Evolutionary conservation across 1,140 invertebrate species (phyloP), one percentile per base, ranked within the genome.

Genomic region (Caenorhabditis inopinata): DNA sequence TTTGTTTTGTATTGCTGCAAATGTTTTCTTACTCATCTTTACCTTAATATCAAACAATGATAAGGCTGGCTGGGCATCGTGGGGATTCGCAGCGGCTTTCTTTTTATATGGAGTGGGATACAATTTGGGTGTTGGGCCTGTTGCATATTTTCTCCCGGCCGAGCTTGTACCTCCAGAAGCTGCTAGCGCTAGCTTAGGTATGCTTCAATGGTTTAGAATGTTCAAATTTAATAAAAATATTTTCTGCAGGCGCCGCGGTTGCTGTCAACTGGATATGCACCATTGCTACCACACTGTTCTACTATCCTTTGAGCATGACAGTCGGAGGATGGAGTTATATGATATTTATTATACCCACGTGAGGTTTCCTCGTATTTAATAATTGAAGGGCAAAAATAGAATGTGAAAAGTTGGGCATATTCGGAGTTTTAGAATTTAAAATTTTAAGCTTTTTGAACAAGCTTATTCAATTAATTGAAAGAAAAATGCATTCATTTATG

Each of bases 301-400:
- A 85, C 51, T 85, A 85, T 81, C 85, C 85, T 3, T 27, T 85
- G 14, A 75, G 84, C 21, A 35, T 84, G 25, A 42, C 53, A 18
- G 18, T 85, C 45, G 85, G 85, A 27, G 85, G 85, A 74, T 85
- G 79, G 78, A 85, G 83, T 62, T 85, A 85, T 73, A 49, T 85
- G 3, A 27, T 85, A 16, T 85, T 85, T 77, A 84, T 84, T 32
- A 79, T 85, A 74, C 85, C 85, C 7, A 85, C 85, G 81, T 85
- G n/a, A 18, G 81, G 74, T 74, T 49, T 12, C 48, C n/a, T 45
- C 1, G 2, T 1, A 27, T 3, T n/a, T n/a, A n/a, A n/a, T n/a
- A n/a, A n/a, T n/a, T n/a, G n/a, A n/a, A n/a, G n/a, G n/a, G n/a
- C n/a, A n/a, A n/a, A n/a, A n/a, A n/a, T n/a, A n/a, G n/a, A n/a